Evolutionary conservation across 2,797 vertebrate genomes (phyloP).

Genomic region (Darevskia mixta): DNA sequence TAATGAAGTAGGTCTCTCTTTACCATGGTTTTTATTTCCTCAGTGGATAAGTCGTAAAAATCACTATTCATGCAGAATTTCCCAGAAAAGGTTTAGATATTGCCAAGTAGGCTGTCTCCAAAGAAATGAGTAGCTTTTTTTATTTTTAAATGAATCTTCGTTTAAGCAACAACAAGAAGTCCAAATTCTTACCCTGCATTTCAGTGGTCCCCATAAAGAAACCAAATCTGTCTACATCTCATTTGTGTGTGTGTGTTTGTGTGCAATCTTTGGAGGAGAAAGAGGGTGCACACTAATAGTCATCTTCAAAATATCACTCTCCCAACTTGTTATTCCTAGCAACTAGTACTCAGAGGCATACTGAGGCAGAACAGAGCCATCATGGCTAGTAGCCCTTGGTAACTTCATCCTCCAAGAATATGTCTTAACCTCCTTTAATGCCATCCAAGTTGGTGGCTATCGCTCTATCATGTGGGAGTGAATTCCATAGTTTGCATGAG

Average conservation of each 20-base stretch:
- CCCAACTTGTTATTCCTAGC: too few relatives aligned
- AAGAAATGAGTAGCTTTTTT: conserved; percentile 42
- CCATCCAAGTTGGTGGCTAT: too few relatives aligned
- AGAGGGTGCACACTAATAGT: neutral
- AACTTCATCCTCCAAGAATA: too few relatives aligned
- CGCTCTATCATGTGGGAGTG: too few relatives aligned
- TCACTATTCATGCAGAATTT: conserved; percentile 65
- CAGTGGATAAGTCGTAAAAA: conserved; percentile 67
- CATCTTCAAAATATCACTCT: neutral
- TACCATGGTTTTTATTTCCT: conserved; percentile 74
- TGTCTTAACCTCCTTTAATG: too few relatives aligned
- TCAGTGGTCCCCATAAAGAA: conserved; percentile 6
- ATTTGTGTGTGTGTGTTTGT: neutral
- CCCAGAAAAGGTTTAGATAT: conserved; percentile 67
- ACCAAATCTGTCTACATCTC: neutral
- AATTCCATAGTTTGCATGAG: too few relatives aligned
- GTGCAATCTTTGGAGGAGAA: neutral
- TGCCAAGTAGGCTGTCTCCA: conserved; percentile 43
- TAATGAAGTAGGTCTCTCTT: conserved; percentile 76
- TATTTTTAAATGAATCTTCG: conserved; percentile 44
- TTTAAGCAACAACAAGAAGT: too few relatives aligned
- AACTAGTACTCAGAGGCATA: too few relatives aligned
- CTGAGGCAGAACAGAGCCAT: too few relatives aligned
- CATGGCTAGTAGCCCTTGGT: too few relatives aligned
- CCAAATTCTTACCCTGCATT: neutral